Evolutionary conservation across 2,888 invertebrate species (phyloP), one percentile per base, ranked within the genome.

Genomic region (Drosophila trichaetosa): DNA sequence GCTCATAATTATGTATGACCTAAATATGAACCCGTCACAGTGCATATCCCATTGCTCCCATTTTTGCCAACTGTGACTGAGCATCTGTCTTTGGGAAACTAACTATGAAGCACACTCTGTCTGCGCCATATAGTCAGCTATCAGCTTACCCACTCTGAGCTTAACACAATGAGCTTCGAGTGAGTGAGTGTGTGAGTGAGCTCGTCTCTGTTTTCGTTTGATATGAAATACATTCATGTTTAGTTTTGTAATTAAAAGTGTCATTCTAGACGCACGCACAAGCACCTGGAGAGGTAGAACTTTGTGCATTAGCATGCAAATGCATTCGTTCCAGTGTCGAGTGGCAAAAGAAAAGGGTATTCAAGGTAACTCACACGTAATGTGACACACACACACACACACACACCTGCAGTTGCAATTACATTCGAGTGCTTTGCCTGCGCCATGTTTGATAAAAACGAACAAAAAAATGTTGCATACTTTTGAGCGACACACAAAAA

Each of bases 151-250:
- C 34, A 3, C 24, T 21, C 33, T 31, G 4, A n/a, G 40, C 27
- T 36, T 16, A 21, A 13, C 40, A 27, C 16, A 4, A 27, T 38
- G 24, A 24, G 40, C 40, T 40, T n/a, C 6, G 2, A 21, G 46
- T 24, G 7, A 24, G 16, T 24, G 56, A 57, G 65, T 65, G 56
- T 33, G 46, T 16, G 33, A 56, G 65, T 34, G 33, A 57, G 63
- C 61, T 64, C 36, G 66, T 73, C 65, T 70, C 46, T 71, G 71
- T 48, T 70, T 73, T 67, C 68, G 75, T 74, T 73, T 81, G 85
- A 87, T 87, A 85, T 87, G 83, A 83, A 83, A 85, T 80, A 83
- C 85, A 87, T 86, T 87, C 83, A 87, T 79, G 83, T 83, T 86
- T 85, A 85, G 85, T 79, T 86, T 81, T 79, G 81, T 85, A 86